These are phyloP conservation scores for Gymnocypris eckloni DNA, from an alignment of 2,797 vertebrate genomes.

Conservation along the genomic window DNA sequence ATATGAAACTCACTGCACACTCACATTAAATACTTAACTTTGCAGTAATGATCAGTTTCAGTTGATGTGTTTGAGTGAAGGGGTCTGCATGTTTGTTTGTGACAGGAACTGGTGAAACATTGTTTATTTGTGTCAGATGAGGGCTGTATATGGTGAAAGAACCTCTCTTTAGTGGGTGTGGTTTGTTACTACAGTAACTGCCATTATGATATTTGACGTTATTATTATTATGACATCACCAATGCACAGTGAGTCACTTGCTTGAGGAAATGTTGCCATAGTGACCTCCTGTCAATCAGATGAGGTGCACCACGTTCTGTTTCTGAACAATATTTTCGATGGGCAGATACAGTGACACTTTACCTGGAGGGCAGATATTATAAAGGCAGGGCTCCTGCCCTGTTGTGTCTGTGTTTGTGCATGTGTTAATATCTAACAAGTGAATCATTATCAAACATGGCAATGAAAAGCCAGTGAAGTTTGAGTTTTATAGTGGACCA, in stretches of 20 bases:
- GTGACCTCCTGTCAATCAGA: slow-evolving; percentile 1
- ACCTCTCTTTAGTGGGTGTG: slow-evolving; percentile 26
- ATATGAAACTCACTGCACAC: background rate
- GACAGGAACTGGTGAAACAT: background rate
- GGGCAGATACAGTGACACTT: background rate
- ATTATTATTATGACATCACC: slow-evolving; percentile 7
- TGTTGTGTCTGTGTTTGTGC: slow-evolving; percentile 13
- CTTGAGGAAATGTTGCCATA: slow-evolving; percentile 32
- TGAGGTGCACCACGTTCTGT: background rate
- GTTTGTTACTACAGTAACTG: slow-evolving; percentile 6
- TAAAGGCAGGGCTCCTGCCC: background rate
- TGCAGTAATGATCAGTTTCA: background rate
- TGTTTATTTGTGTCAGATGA: slow-evolving; percentile 9
- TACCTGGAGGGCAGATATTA: background rate
- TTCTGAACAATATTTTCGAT: background rate
- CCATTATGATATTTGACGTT: background rate
- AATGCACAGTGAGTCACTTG: slow-evolving; percentile 3
- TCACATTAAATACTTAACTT: background rate
- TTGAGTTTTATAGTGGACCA: background rate
- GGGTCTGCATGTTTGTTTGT: slow-evolving; percentile 10
- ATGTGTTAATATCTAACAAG: background rate
- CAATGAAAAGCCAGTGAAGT: background rate
- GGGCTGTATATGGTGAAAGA: background rate
- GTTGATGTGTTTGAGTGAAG: background rate
- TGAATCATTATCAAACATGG: background rate